A percentile compares a stretch with the other conserved stretches of the same genome.
These are phyloP conservation scores for Plectrocnemia conspersa DNA, from an alignment of 1,140 invertebrate species.

Conservation along the genomic window DNA sequence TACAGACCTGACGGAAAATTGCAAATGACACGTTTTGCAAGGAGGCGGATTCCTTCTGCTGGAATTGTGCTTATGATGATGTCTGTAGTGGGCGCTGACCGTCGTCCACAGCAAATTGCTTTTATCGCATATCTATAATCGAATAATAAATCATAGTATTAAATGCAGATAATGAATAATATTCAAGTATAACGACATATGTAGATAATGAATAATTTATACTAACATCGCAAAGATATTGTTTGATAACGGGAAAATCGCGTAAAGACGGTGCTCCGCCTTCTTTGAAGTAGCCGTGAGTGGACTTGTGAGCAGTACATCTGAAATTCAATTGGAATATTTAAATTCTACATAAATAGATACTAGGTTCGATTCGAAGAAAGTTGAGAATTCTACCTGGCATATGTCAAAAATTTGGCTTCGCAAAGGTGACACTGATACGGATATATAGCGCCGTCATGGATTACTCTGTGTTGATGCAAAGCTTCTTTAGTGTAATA, in stretches of 20 bases:
- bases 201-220: background rate
- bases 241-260: slow-evolving; percentile 19
- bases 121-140: slow-evolving; percentile 13
- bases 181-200: background rate
- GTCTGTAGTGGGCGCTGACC: slow-evolving; percentile 15
- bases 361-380: background rate
- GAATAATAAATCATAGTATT: background rate
- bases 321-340: slow-evolving; percentile 6
- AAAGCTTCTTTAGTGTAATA: slow-evolving; percentile 21
- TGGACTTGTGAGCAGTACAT: slow-evolving; percentile 20
- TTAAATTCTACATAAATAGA: slow-evolving; percentile 1
- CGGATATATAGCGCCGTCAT: background rate
- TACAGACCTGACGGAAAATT: slow-evolving; percentile 7
- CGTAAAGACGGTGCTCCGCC: slow-evolving; percentile 13
- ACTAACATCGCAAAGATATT: slow-evolving; percentile 16
- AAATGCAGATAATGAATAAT: background rate
- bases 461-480: slow-evolving; percentile 15
- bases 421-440: slow-evolving; percentile 17
- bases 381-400: slow-evolving; percentile 10
- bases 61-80: slow-evolving; percentile 13
- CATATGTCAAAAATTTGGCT: slow-evolving; percentile 15
- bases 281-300: slow-evolving; percentile 21
- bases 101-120: slow-evolving; percentile 20
- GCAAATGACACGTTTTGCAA: slow-evolving; percentile 8
- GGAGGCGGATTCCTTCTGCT: slow-evolving; percentile 1